A percentile compares a stretch with the other conserved stretches of the same genome.
These are phyloP conservation scores for Dasysyrphus tricinctus DNA, from an alignment of 2,888 invertebrate genomes.

Conservation along the genomic window DNA sequence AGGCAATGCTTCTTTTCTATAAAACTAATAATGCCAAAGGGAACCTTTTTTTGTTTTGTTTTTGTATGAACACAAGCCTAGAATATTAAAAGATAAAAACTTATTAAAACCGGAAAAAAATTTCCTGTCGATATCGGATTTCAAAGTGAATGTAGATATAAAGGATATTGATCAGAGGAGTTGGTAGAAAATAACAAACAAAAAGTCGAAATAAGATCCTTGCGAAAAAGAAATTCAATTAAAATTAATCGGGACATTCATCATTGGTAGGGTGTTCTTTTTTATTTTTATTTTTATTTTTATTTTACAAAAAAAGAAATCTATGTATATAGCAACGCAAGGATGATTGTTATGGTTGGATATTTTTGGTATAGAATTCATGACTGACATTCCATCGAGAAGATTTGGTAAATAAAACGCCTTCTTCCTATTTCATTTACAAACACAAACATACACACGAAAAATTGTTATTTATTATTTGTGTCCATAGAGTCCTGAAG, in stretches of 20 bases:
- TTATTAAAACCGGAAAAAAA: constrained; percentile 9
- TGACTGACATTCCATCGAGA: constrained; percentile 38
- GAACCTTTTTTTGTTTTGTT: background rate
- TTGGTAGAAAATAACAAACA: background rate
- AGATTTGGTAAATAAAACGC: constrained; percentile 39
- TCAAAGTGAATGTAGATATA: constrained; percentile 14
- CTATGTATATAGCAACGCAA: background rate
- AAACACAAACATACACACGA: background rate
- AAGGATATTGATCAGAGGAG: background rate
- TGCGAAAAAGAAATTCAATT: constrained; percentile 58
- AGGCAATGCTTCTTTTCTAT: background rate
- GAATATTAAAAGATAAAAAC: constrained; percentile 32
- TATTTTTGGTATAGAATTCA: background rate
- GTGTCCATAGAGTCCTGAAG: constrained; percentile 17
- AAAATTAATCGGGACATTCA: constrained; percentile 61
- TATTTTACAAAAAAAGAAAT: constrained; percentile 1
- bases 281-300: constrained; percentile 1
- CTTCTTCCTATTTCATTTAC: background rate
- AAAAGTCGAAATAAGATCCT: constrained; percentile 16
- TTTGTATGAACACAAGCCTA: constrained; percentile 21
- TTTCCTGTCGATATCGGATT: constrained; percentile 28
- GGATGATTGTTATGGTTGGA: background rate
- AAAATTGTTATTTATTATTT: constrained; percentile 52
- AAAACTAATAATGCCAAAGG: constrained; percentile 21
- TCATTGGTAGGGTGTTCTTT: background rate